These are phyloP conservation scores for Petrocephalus schoutedeni DNA, from an alignment of 2,797 vertebrate genomes.

Conservation along the genomic window DNA sequence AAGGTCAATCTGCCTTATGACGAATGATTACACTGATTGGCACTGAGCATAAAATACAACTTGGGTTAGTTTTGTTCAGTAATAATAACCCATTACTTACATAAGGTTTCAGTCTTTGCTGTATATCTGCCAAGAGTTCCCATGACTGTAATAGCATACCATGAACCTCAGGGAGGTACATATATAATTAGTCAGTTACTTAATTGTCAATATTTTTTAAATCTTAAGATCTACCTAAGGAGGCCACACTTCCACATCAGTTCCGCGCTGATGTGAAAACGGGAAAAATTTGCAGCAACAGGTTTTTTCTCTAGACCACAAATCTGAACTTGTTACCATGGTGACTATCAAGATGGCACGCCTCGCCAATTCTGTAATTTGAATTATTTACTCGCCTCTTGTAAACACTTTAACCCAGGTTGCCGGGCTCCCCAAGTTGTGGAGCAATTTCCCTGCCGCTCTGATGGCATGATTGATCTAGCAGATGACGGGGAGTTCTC, in stretches of 20 bases:
- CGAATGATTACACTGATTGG: background rate
- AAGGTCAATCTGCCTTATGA: background rate
- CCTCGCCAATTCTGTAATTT: conserved; percentile 20
- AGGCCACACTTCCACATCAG: background rate
- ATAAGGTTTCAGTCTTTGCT: background rate
- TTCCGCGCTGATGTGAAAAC: background rate
- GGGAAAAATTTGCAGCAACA: background rate
- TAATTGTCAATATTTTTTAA: too few relatives aligned
- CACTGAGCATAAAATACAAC: background rate
- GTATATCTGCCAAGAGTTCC: background rate
- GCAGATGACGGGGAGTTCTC: conserved; percentile 8
- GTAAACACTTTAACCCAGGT: conserved; percentile 33
- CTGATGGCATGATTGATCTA: conserved; percentile 20
- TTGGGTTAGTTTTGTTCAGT: background rate
- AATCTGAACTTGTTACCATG: conserved; percentile 11
- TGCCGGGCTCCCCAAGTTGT: conserved; percentile 30
- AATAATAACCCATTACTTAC: background rate
- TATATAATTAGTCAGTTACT: background rate
- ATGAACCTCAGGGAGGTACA: background rate
- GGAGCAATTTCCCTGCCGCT: conserved; percentile 29
- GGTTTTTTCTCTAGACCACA: background rate
- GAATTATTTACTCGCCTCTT: conserved; percentile 19
- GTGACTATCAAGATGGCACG: conserved; percentile 22
- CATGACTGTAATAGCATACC: background rate
- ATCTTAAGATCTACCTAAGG: background rate